Conservation (phyloP, 1,140 invertebrate species). For the Ceratitis capitata region DNA sequence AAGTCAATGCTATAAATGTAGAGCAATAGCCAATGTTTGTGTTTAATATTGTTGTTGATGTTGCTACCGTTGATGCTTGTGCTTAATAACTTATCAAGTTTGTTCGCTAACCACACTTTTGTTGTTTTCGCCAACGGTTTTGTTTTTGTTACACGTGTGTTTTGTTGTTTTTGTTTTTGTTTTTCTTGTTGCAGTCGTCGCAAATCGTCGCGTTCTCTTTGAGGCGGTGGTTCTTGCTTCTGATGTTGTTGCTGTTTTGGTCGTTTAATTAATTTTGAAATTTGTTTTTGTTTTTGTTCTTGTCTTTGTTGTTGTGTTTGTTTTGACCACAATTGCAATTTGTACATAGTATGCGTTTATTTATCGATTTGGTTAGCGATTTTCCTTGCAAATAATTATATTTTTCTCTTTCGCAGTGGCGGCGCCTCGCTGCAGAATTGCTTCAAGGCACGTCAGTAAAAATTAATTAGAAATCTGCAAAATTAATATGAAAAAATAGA, state of each 20-base stretch:
- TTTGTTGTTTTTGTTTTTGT: neutral
- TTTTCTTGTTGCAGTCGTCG: neutral
- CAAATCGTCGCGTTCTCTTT: neutral
- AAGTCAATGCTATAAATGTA: too few relatives aligned
- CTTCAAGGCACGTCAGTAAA: neutral
- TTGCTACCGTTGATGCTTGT: neutral
- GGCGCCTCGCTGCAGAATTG: neutral
- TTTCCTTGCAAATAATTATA: neutral
- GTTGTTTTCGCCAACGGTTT: neutral
- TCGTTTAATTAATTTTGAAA: constrained; percentile 22
- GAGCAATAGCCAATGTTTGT: too few relatives aligned
- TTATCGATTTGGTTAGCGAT: neutral
- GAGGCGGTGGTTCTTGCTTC: neutral
- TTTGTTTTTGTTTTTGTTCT: too few relatives aligned
- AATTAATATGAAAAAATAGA: neutral
- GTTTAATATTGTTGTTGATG: too few relatives aligned
- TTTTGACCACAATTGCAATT: neutral
- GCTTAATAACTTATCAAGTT: neutral
- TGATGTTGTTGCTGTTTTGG: constrained; percentile 32
- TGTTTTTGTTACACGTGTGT: neutral
- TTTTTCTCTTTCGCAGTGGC: neutral
- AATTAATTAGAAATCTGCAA: neutral
- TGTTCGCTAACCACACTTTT: neutral
- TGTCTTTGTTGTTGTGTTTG: neutral
- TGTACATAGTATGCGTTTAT: constrained; percentile 36